A percentile compares a stretch with the other conserved stretches of the same genome.
phyloP scores from a whole-genome alignment of 2,888 invertebrate genomes.

The Muscina levida region DNA sequence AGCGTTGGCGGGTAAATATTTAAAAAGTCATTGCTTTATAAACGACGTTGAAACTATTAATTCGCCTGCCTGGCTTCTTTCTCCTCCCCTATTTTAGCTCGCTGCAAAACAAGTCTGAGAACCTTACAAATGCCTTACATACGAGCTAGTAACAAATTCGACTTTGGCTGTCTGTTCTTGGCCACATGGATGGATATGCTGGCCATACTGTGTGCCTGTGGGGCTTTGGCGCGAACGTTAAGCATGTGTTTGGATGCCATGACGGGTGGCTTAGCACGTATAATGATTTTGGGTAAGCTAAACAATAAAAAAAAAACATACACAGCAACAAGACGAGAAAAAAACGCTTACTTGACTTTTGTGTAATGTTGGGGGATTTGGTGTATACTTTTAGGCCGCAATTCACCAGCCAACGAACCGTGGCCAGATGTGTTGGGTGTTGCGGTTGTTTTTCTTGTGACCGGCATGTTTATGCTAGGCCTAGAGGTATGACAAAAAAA shows the following conservation, averaged over 20 bases:
- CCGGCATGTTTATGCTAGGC: constrained; percentile 82
- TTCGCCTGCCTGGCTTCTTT: not conserved
- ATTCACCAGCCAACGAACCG: constrained; percentile 80
- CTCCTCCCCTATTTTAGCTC: constrained; percentile 71
- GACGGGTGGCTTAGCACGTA: constrained; percentile 81
- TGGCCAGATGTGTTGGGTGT: constrained; percentile 83
- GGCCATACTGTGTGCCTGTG: constrained; percentile 81
- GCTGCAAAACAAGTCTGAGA: constrained; percentile 77
- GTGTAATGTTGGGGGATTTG: not conserved
- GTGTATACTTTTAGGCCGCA: constrained; percentile 76
- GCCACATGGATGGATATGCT: constrained; percentile 82
- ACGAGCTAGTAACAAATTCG: constrained; percentile 80
- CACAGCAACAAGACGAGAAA: not conserved
- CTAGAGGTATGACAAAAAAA: constrained; percentile 80
- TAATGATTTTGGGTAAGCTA: constrained; percentile 81
- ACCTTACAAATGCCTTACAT: constrained; percentile 79
- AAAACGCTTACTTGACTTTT: too few species aligned
- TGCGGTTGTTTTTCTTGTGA: constrained; percentile 81
- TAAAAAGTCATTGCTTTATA: constrained; percentile 1
- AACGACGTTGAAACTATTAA: too few species aligned
- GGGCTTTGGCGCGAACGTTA: constrained; percentile 81
- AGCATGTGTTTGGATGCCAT: constrained; percentile 83
- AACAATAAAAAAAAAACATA: too few species aligned
- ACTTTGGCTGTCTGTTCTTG: constrained; percentile 80
- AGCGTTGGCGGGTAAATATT: constrained; percentile 75